Conservation (phyloP, 1,140 invertebrate genomes). For the Dysdera silvatica region DNA sequence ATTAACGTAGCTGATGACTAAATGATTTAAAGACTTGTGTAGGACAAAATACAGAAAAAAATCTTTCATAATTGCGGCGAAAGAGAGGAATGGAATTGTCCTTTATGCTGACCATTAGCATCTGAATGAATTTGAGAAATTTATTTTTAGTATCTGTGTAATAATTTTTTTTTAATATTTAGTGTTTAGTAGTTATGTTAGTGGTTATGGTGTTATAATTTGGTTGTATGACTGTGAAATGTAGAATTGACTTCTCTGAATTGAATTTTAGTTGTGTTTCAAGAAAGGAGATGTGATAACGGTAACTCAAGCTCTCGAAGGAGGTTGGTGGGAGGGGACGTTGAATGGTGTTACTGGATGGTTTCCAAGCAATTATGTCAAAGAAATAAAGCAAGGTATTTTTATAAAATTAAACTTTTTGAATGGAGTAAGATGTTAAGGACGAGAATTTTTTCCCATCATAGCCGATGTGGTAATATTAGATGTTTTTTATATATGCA, state of each 20-base stretch:
- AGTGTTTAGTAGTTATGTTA: neutral
- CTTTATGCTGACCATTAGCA: too few relatives aligned
- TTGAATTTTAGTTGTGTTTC: conserved; percentile 70
- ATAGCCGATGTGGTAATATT: too few relatives aligned
- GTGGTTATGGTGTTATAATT: neutral
- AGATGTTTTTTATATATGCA: too few relatives aligned
- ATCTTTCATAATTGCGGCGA: too few relatives aligned
- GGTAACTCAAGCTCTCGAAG: conserved; percentile 70
- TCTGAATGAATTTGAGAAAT: too few relatives aligned
- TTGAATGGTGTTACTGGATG: conserved; percentile 78
- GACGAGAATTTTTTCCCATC: neutral
- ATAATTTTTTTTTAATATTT: neutral
- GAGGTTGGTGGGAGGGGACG: conserved; percentile 96
- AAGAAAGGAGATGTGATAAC: conserved; percentile 94
- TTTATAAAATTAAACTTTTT: neutral
- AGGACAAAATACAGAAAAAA: too few relatives aligned
- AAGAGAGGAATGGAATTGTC: too few relatives aligned
- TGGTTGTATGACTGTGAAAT: neutral
- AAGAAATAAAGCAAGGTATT: conserved; percentile 21
- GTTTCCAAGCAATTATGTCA: conserved; percentile 97
- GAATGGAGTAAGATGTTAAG: neutral
- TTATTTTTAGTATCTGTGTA: neutral
- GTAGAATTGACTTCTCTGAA: neutral
- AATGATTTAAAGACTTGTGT: too few relatives aligned
- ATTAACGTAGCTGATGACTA: too few relatives aligned